Base-by-base conservation (phyloP, 2,888 invertebrate species). In the Lycocerus yunnanus region DNA sequence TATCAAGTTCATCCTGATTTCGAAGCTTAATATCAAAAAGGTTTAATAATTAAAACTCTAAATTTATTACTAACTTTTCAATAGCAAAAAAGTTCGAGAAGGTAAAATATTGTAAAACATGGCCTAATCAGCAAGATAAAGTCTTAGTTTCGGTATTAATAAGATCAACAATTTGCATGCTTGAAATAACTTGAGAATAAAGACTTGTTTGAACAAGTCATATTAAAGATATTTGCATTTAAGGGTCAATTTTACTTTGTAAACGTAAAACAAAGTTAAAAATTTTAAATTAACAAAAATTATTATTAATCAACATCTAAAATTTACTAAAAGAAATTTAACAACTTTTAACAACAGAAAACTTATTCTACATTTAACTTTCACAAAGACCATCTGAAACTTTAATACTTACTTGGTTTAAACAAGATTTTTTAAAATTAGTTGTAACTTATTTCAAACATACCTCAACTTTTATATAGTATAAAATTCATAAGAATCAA, bases 141-240 rank as follows among this genome's bases (percentile, higher is more conserved):
- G 67, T 69, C 69, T 73, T 72, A 72, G 68, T 75, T 75, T 69
- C 66, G 63, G 69, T 75, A 72, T 75, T 72, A 75, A 72, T 75
- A 72, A 75, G 69, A 72, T 72, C 75, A 69, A 72, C 69, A 72
- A 69, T 75, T 69, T 66, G 63, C 68, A 72, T 72, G 74, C 72
- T 72, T 67, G 24, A 66, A 75, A 75, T 69, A 75, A 71, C 69
- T 69, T 18, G 24, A 63, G 69, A 72, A 72, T 72, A 72, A 69
- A 61, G 65, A 59, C 65, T 71, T 69, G 70, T 68, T 58, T 58
- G 43, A 68, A 68, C 68, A 72, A 72, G 68, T 21, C 65, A 68
- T 68, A 27, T 72, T 67, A 61, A 72, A 68, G 67, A 58, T 72
- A 72, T 72, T 72, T 72, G 72, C 72, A 63, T 69, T 72, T 58